These are phyloP conservation scores for Oedothorax gibbosus DNA, from an alignment of 1,140 invertebrate species.

Conservation along the genomic window DNA sequence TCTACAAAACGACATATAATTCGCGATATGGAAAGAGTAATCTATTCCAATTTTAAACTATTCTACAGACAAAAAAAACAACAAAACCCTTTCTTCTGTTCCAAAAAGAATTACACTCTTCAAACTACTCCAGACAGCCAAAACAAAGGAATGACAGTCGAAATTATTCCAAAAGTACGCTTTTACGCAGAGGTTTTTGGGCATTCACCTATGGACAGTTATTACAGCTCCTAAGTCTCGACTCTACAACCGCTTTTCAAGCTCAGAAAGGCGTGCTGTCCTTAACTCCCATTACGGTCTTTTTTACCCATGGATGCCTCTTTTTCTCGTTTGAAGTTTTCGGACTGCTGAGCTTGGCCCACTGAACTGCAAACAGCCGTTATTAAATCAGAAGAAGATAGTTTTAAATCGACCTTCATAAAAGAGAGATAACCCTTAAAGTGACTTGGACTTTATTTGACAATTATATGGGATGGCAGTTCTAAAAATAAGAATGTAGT, in stretches of 20 bases:
- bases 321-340: conserved; percentile 1
- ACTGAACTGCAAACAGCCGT: conserved; percentile 40
- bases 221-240: not conserved
- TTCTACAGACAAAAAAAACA: too few species aligned
- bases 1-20: too few species aligned
- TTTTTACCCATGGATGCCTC: not conserved
- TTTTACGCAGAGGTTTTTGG: conserved; percentile 18
- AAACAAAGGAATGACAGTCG: conserved; percentile 35
- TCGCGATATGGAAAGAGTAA: too few species aligned
- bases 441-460: too few species aligned
- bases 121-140: conserved; percentile 16
- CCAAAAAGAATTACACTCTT: not conserved
- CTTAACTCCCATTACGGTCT: not conserved
- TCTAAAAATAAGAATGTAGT: too few species aligned
- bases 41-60: too few species aligned
- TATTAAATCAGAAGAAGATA: conserved; percentile 19
- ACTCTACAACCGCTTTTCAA: conserved; percentile 31
- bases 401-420: not conserved
- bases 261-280: conserved; percentile 17
- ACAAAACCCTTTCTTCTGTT: not conserved
- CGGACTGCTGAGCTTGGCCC: conserved; percentile 30
- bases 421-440: not conserved
- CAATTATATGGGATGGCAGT: too few species aligned
- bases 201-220: conserved; percentile 38
- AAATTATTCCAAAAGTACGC: conserved; percentile 46